These are phyloP conservation scores for Tragelaphus strepsiceros DNA, from an alignment of 2,113 vertebrate genomes.

Conservation along the genomic window DNA sequence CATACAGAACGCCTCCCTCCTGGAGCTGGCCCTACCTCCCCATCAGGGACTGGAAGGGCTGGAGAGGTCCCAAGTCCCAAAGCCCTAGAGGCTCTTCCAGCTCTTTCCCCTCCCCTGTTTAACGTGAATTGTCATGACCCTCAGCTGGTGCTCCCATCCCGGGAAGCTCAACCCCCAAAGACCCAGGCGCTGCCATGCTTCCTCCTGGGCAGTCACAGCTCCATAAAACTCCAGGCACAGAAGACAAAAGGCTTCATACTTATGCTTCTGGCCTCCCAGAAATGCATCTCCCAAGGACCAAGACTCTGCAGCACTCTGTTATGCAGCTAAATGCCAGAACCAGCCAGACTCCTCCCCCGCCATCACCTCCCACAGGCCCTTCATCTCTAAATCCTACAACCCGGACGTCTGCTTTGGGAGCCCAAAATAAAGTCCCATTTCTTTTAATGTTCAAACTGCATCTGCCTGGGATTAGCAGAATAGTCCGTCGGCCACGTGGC, in stretches of 20 bases:
- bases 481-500: not conserved
- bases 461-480: not conserved
- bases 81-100: not conserved
- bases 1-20: not conserved
- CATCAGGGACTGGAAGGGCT: not conserved
- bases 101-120: not conserved
- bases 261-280: not conserved
- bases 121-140: fast-evolving
- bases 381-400: not conserved
- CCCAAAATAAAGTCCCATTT: not conserved
- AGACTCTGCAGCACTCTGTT: fast-evolving
- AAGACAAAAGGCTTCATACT: not conserved
- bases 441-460: not conserved
- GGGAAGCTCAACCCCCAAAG: not conserved
- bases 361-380: not conserved
- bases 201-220: not conserved
- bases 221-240: too few relatives aligned
- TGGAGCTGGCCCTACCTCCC: not conserved
- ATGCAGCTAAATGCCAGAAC: not conserved
- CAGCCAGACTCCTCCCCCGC: not conserved
- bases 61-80: not conserved
- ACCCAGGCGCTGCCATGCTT: not conserved
- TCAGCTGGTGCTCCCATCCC: not conserved
- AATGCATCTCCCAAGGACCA: not conserved
- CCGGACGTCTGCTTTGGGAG: not conserved